phyloP scores from a whole-genome alignment of 2,888 invertebrate species.

The Crepidodera aurea region DNA sequence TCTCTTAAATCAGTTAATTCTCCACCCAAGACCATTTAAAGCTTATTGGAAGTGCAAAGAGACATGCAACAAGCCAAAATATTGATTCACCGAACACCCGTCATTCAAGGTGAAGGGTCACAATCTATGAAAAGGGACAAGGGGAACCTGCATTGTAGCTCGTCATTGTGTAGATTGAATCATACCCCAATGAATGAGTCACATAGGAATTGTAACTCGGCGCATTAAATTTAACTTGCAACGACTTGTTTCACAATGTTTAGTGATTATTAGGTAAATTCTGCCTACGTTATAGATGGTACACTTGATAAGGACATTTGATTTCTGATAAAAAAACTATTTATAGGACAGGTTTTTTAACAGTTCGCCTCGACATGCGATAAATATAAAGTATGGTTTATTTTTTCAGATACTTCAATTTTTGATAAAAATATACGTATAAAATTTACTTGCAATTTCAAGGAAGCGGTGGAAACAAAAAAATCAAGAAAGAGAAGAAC shows the following conservation, averaged over 20 bases:
- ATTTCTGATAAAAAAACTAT: too few relatives aligned
- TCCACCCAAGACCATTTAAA: neutral
- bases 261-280: neutral
- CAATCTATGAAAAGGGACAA: constrained; percentile 8
- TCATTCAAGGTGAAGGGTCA: constrained; percentile 24
- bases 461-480: too few relatives aligned
- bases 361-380: too few relatives aligned
- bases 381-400: too few relatives aligned
- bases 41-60: constrained; percentile 11
- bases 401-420: too few relatives aligned
- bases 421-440: too few relatives aligned
- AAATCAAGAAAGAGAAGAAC: too few relatives aligned
- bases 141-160: constrained; percentile 23
- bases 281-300: too few relatives aligned
- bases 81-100: constrained; percentile 15
- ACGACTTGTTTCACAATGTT: neutral
- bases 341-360: too few relatives aligned
- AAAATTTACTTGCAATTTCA: too few relatives aligned
- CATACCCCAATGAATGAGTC: constrained; percentile 45
- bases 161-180: constrained; percentile 46
- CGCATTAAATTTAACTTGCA: neutral
- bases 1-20: too few relatives aligned
- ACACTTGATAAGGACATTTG: too few relatives aligned
- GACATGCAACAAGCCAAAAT: constrained; percentile 24
- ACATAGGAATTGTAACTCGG: constrained; percentile 45